Conservation (phyloP, 2,113 vertebrate species). For the Cyanoramphus novaezelandiae region DNA sequence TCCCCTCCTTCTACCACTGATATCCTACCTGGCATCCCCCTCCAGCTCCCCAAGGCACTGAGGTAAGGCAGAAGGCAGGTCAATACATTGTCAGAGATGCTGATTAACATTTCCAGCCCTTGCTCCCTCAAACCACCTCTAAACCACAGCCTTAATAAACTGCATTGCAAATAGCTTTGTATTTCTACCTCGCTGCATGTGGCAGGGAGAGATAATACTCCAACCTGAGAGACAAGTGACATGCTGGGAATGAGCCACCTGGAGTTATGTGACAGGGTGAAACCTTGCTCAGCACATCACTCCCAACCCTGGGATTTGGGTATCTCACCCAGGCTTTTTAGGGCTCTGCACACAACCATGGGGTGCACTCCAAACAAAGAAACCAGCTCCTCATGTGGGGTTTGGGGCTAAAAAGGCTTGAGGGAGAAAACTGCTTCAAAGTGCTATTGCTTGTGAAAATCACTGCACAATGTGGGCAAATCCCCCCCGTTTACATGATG, state of each 20-base stretch:
- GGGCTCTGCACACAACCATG: neutral
- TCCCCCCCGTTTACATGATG: accelerated
- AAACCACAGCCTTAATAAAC: constrained; percentile 65
- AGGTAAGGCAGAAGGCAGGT: constrained; percentile 25
- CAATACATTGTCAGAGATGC: neutral
- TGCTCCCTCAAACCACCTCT: constrained; percentile 43
- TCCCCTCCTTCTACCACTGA: neutral
- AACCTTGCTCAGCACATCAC: constrained; percentile 6
- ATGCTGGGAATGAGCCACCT: constrained; percentile 19
- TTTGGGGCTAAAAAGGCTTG: neutral
- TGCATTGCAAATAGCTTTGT: constrained; percentile 52
- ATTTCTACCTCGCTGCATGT: constrained; percentile 61
- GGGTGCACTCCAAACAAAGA: neutral
- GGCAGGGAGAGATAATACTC: constrained; percentile 64
- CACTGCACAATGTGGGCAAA: neutral
- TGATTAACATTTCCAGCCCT: constrained; percentile 62
- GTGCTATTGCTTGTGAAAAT: neutral
- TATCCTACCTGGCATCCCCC: neutral
- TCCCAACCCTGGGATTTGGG: neutral
- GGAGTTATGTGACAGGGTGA: neutral
- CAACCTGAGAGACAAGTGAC: constrained; percentile 47
- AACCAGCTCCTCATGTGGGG: accelerated
- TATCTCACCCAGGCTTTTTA: neutral
- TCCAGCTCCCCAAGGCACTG: neutral
- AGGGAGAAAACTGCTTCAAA: neutral